Evolutionary conservation across 2,113 vertebrate species (phyloP).

Genomic region (Anhinga anhinga): DNA sequence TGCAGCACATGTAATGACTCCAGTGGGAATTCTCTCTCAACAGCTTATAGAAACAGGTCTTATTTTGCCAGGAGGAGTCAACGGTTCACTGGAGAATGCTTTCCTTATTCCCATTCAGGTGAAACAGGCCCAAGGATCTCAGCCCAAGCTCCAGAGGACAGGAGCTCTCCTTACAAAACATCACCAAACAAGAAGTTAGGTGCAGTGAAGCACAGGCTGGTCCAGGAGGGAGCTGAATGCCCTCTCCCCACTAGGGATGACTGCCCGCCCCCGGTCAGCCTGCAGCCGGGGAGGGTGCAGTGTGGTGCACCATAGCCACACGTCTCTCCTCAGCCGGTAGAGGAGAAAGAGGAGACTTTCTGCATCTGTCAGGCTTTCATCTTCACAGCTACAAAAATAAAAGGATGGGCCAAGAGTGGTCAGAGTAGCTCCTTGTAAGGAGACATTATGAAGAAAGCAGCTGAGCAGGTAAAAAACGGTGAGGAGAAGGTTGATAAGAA

Average conservation of each 20-base stretch:
- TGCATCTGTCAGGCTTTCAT: background rate
- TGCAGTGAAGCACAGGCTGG: background rate
- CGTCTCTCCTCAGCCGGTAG: background rate
- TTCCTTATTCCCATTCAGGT: background rate
- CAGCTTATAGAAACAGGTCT: background rate
- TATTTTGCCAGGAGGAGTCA: background rate
- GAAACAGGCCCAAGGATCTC: background rate
- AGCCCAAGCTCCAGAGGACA: background rate
- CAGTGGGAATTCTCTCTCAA: background rate
- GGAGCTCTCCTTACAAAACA: background rate
- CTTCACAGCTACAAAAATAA: background rate
- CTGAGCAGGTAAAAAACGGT: rapidly evolving
- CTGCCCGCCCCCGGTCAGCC: background rate
- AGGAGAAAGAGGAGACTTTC: background rate
- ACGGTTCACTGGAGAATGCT: background rate
- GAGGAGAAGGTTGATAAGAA: background rate
- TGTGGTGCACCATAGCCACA: rapidly evolving
- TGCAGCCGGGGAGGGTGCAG: rapidly evolving
- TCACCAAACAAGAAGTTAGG: background rate
- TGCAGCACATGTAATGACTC: background rate
- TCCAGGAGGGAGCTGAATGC: background rate
- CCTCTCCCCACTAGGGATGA: background rate
- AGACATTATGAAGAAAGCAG: background rate
- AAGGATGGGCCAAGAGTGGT: background rate
- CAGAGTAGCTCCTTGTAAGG: background rate